These are phyloP conservation scores for Suillia variegata DNA, from an alignment of 2,888 invertebrate genomes.

Conservation along the genomic window DNA sequence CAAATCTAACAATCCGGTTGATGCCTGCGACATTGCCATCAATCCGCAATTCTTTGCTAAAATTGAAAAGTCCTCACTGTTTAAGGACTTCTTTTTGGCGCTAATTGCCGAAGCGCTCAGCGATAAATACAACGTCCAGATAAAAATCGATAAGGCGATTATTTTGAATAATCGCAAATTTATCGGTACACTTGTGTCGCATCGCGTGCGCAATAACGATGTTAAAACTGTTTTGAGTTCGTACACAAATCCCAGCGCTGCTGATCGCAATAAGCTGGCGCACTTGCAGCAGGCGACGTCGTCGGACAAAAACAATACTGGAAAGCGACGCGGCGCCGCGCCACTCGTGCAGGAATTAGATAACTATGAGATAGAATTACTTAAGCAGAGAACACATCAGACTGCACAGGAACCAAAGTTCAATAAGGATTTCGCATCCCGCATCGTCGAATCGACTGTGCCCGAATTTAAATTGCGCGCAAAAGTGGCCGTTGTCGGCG, in stretches of 20 bases:
- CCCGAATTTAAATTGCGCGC: constrained; percentile 68
- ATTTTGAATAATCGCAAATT: constrained; percentile 76
- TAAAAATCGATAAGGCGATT: constrained; percentile 70
- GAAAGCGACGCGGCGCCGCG: constrained; percentile 13
- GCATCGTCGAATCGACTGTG: constrained; percentile 53
- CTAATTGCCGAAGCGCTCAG: constrained; percentile 80
- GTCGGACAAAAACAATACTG: not conserved
- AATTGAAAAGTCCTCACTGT: constrained; percentile 72
- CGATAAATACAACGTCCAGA: constrained; percentile 76
- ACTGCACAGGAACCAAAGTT: constrained; percentile 27
- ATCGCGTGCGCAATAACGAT: constrained; percentile 75
- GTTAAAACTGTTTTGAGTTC: constrained; percentile 62
- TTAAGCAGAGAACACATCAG: constrained; percentile 41
- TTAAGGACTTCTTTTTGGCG: constrained; percentile 79
- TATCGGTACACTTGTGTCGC: constrained; percentile 74
- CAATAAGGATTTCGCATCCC: constrained; percentile 41
- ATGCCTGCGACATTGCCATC: constrained; percentile 83
- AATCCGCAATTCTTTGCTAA: constrained; percentile 79
- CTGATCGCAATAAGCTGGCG: constrained; percentile 35
- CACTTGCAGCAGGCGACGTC: constrained; percentile 22
- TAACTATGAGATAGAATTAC: constrained; percentile 35
- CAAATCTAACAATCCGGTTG: constrained; percentile 74
- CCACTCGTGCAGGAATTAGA: constrained; percentile 69
- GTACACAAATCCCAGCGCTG: constrained; percentile 38
- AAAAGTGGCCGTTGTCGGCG: constrained; percentile 65